Base-by-base conservation (phyloP, 2,113 vertebrate genomes). In the Dendrocopos noguchii region DNA sequence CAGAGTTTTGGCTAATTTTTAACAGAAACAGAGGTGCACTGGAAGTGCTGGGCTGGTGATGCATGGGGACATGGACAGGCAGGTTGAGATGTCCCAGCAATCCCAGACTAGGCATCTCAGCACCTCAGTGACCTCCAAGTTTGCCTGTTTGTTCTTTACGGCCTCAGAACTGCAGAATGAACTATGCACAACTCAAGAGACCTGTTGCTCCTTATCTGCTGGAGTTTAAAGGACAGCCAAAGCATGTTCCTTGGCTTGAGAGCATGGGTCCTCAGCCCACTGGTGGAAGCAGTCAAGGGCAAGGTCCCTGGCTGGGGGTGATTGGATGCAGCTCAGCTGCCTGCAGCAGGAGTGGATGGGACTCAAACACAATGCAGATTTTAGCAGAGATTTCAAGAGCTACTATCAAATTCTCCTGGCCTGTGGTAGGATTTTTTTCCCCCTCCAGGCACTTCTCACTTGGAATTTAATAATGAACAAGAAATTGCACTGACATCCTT, bases 51-150 rank as follows among this genome's bases (percentile, higher is more conserved):
- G 34, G 31, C 28, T 67, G 21, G 33, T 36, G 81, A 28, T 2
- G 55, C 8, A 15, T 0, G 9, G 22, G 75, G 15, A 87, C 31
- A 31, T 3, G 28, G 28, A 42, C 3, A 7, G 0, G 0, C 44
- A 42, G 39, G 34, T 77, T 5, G n/a, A 53, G 18, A 24, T 4
- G 39, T 0, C 21, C 36, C 10, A 61, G 63, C 29, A 64, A 4
- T 4, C 75, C 5, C 50, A 46, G 19, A 18, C 46, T 0, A 55
- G 12, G 12, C 55, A 56, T 7, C 14, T 64, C 71, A 42, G 44
- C 1, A 4, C 36, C 47, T 57, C 1, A 86, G 28, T n/a, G 27
- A 60, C 33, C 10, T 65, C 78, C 50, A 66, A 3, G 10, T 9
- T 65, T 44, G n/a, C n/a, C 44, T 16, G 3, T n/a, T 21, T 29